These are phyloP conservation scores for Palaemon carinicauda DNA, from an alignment of 1,140 invertebrate genomes.

Conservation along the genomic window DNA sequence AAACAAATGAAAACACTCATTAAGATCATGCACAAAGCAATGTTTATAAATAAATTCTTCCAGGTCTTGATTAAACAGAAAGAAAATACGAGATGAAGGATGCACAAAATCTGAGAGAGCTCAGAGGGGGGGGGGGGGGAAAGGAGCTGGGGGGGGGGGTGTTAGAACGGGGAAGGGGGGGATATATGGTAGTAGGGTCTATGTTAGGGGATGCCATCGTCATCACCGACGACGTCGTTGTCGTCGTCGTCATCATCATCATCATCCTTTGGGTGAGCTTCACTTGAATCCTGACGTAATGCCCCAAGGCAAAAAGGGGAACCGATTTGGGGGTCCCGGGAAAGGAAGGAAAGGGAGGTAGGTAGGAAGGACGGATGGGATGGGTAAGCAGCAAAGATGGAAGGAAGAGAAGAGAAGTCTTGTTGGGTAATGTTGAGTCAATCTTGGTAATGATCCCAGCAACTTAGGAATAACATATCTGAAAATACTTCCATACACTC, in stretches of 20 bases:
- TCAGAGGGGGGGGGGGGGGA: no score
- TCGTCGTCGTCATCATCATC: conserved; percentile 23
- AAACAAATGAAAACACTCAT: not conserved
- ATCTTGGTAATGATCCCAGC: conserved; percentile 40
- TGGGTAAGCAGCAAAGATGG: conserved; percentile 9
- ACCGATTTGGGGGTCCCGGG: no score
- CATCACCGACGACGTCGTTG: conserved; percentile 19
- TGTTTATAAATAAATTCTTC: no score
- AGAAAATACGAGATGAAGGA: not conserved
- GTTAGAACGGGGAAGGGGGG: not conserved
- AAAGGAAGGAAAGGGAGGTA: no score
- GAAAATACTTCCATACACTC: not conserved
- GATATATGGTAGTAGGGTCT: conserved; percentile 6
- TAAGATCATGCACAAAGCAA: not conserved
- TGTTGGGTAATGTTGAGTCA: conserved; percentile 47
- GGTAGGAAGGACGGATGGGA: no score
- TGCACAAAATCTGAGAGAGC: not conserved
- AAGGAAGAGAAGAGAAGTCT: conserved; percentile 14
- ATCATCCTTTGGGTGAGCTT: conserved; percentile 31
- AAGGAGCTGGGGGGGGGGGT: not conserved
- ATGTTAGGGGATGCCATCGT: not conserved
- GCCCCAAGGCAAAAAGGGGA: conserved; percentile 40
- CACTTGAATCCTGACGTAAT: conserved; percentile 32
- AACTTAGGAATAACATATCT: not conserved
- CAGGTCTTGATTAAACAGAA: not conserved